Evolutionary conservation across 2,888 invertebrate genomes (phyloP), one percentile per base, ranked within the genome.

Genomic region (Cephalotes varians): DNA sequence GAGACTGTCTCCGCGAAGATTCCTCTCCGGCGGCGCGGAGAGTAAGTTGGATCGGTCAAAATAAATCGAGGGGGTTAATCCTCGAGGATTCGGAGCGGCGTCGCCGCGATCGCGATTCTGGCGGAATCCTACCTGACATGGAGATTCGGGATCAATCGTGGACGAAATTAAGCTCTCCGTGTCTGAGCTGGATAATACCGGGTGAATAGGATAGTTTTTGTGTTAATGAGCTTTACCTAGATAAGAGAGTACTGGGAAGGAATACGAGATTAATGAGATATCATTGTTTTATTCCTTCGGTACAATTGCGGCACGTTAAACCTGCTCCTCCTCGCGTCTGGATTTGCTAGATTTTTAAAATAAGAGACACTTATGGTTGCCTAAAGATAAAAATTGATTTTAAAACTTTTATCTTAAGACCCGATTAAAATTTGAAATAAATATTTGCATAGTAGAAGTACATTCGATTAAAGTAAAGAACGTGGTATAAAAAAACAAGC

Each of bases 31-130:
- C 47, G 64, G 31, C 54, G 62, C 49, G 81, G 31, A 62, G 58
- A 51, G 80, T 18, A 49, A 80, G 73, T 56, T 25, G 40, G 40
- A 69, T 64, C 69, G 25, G 40, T 69, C 25, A 65, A 76, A 83
- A 81, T 85, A 85, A 86, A 67, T 80, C 76, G 65, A 81, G 76
- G 72, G 67, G 81, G 83, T 86, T 88, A 83, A 87, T 86, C 83
- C 82, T 40, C 18, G 37, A 62, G 54, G 40, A 67, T 31, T 54
- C 37, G 31, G 40, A 31, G 47, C 25, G 40, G 40, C 44, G 58
- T 56, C n/a, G 34, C 40, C 31, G 49, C 49, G 64, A 40, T 67
- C 77, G 40, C 51, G 37, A 40, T 56, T 10, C 37, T 18, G 28
- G 12, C 10, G 56, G 7, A 51, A 44, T 83, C 56, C 21, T 7